Percentiles rank a stretch among this genome's conserved stretches.
phyloP scores from a whole-genome alignment of 2,888 invertebrate genomes.

The Apotomis turbidana region DNA sequence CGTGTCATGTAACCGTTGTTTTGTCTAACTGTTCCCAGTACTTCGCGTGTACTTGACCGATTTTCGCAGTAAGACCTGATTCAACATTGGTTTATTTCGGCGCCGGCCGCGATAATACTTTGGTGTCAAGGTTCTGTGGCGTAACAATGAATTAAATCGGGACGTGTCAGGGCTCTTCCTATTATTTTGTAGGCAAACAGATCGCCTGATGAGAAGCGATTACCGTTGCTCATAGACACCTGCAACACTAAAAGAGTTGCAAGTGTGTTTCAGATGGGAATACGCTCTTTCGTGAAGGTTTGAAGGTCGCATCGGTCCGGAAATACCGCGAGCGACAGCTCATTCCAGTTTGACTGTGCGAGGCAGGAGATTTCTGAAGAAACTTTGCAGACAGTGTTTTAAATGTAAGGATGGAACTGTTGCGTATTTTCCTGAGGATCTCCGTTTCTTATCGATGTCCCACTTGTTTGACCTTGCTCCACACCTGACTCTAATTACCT shows the following conservation, averaged over 20 bases:
- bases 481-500: slow-evolving; percentile 68
- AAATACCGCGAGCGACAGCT: too few species aligned
- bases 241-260: too few species aligned
- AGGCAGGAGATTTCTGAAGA: too few species aligned
- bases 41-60: slow-evolving; percentile 76
- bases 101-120: slow-evolving; percentile 77
- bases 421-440: slow-evolving; percentile 58
- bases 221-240: too few species aligned
- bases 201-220: too few species aligned
- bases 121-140: slow-evolving; percentile 79
- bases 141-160: slow-evolving; percentile 65
- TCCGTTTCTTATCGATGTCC: slow-evolving; percentile 51
- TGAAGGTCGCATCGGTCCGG: too few species aligned
- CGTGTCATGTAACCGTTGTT: slow-evolving; percentile 73
- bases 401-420: too few species aligned
- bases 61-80: slow-evolving; percentile 72
- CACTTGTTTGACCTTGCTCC: slow-evolving; percentile 66
- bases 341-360: too few species aligned
- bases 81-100: slow-evolving; percentile 73
- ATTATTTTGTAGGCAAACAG: slow-evolving; percentile 15
- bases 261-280: too few species aligned
- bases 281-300: too few species aligned
- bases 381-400: too few species aligned
- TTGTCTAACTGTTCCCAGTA: slow-evolving; percentile 54
- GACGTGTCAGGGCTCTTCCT: slow-evolving; percentile 72